Percentiles rank a stretch among this genome's conserved stretches.
These are phyloP conservation scores for Mergus octosetaceus DNA, from an alignment of 2,797 vertebrate species.

Conservation along the genomic window DNA sequence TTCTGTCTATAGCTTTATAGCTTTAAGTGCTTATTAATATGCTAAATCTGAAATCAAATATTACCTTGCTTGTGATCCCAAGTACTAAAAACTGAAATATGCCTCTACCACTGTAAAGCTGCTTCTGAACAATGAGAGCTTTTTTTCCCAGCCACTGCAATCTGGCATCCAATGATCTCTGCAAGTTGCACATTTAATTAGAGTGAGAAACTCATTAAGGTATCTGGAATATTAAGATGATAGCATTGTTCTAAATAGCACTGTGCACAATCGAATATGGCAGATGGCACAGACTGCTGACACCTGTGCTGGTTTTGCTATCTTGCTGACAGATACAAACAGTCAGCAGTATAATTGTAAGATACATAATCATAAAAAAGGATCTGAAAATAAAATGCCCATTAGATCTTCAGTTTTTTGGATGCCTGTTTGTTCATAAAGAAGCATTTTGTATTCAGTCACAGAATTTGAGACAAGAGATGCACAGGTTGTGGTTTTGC, in stretches of 20 bases:
- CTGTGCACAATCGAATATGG: not conserved
- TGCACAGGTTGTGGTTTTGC: not conserved
- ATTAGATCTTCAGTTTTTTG: not conserved
- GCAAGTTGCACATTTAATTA: constrained; percentile 71
- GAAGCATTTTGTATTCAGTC: not conserved
- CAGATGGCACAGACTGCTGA: constrained; percentile 59
- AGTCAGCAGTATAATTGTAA: not conserved
- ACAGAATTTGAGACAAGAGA: not conserved
- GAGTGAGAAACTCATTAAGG: constrained; percentile 66
- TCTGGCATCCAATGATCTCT: constrained; percentile 52
- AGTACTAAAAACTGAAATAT: not conserved
- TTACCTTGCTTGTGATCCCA: not conserved
- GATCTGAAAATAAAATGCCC: not conserved
- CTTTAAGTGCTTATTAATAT: not conserved
- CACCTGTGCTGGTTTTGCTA: constrained; percentile 35
- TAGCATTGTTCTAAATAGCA: constrained; percentile 31
- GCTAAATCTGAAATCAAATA: not conserved
- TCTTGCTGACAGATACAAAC: constrained; percentile 41
- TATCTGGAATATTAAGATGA: constrained; percentile 64
- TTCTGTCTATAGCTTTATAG: not conserved
- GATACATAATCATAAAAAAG: constrained; percentile 16
- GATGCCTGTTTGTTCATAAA: not conserved
- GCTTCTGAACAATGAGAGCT: constrained; percentile 24
- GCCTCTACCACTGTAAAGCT: not conserved
- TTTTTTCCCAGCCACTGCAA: constrained; percentile 23